These are phyloP conservation scores for Yponomeuta cagnagella DNA, from an alignment of 2,888 invertebrate species.

Conservation along the genomic window DNA sequence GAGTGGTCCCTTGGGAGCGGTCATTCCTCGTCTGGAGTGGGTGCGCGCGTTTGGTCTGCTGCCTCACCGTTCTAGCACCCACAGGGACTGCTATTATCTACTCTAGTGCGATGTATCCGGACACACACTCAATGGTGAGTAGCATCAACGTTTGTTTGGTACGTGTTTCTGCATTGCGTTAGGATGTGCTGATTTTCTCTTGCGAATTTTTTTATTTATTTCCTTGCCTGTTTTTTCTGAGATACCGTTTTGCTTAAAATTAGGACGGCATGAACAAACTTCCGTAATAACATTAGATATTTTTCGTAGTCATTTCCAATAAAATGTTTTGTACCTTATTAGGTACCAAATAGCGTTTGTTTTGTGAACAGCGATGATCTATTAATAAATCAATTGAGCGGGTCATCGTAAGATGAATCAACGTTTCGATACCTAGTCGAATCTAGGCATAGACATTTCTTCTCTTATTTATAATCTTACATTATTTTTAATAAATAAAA, in stretches of 20 bases:
- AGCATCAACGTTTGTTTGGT: neutral
- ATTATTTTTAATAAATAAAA: no score
- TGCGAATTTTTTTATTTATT: neutral
- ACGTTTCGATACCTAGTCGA: neutral
- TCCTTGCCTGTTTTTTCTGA: neutral
- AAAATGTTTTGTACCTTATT: no score
- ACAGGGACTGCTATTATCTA: neutral
- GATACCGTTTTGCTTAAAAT: no score
- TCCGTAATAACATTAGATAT: no score
- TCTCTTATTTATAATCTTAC: no score
- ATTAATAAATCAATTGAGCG: neutral
- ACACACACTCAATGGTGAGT: constrained; percentile 1
- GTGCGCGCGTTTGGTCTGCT: constrained; percentile 30
- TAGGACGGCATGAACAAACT: no score
- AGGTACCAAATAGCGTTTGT: no score
- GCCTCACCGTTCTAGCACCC: neutral
- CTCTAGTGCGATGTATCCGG: constrained; percentile 6
- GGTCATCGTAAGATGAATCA: neutral
- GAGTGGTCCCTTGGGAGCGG: constrained; percentile 60
- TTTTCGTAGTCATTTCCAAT: no score
- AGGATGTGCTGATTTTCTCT: neutral
- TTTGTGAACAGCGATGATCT: no score
- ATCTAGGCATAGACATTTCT: no score
- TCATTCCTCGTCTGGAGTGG: constrained; percentile 66
- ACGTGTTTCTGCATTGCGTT: neutral